phyloP scores from a whole-genome alignment of 2,113 vertebrate species.

The Calidris pugnax region DNA sequence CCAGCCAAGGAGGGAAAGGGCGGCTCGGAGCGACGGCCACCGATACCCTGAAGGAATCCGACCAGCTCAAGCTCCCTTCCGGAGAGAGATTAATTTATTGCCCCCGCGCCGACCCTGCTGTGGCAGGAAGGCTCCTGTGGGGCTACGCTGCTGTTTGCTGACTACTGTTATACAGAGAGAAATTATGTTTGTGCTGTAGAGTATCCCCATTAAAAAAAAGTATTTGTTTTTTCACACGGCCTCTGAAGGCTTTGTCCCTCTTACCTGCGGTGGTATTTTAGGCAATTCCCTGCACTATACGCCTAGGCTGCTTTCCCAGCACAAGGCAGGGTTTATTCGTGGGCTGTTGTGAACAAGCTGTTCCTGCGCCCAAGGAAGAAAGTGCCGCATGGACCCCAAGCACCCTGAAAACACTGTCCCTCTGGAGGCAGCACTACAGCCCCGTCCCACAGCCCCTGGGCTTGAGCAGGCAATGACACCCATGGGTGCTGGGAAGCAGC shows the following conservation, averaged over 20 bases:
- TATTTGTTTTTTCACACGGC: not conserved
- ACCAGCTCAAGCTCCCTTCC: not conserved
- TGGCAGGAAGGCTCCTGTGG: not conserved
- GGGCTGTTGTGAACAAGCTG: too few relatives aligned
- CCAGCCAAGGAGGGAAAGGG: not conserved
- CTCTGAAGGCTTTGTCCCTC: not conserved
- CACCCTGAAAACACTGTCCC: too few relatives aligned
- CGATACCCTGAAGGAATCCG: not conserved
- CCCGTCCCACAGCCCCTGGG: not conserved
- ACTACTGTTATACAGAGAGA: not conserved
- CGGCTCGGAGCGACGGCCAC: not conserved
- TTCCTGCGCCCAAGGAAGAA: not conserved
- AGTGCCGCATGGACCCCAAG: not conserved
- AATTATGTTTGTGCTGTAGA: not conserved
- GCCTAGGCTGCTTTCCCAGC: not conserved
- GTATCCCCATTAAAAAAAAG: not conserved
- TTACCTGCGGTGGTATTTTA: not conserved
- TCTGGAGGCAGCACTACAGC: not conserved
- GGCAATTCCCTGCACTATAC: fast-evolving
- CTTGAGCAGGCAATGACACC: not conserved
- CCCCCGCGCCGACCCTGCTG: not conserved
- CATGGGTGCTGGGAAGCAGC: not conserved
- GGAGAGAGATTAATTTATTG: not conserved
- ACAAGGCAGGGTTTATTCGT: not conserved
- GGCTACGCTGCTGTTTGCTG: not conserved